Conservation (phyloP, 1,140 invertebrate species). For the Penaeus indicus region DNA sequence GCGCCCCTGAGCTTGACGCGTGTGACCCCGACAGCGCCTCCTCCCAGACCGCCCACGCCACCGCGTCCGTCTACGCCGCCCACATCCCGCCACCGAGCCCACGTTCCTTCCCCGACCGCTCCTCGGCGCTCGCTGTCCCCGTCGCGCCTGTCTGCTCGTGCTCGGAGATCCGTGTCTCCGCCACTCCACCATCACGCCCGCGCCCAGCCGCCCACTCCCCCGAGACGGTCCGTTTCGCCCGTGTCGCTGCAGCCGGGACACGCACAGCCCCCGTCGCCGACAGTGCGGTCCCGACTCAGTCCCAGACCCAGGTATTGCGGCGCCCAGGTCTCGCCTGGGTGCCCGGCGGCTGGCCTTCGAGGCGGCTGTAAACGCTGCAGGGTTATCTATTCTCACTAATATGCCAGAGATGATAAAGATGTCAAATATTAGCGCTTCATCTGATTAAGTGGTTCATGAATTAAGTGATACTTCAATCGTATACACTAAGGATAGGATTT, state of each 20-base stretch:
- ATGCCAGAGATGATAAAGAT: no score
- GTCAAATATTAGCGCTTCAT: no score
- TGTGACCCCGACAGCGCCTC: constrained; percentile 41
- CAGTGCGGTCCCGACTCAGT: constrained; percentile 26
- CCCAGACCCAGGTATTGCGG: constrained; percentile 41
- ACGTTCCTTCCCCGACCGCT: background rate
- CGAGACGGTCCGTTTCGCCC: constrained; percentile 24
- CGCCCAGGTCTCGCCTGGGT: background rate
- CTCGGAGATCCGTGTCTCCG: constrained; percentile 34
- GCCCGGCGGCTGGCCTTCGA: background rate
- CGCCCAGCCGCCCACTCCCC: constrained; percentile 27
- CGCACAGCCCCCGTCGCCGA: constrained; percentile 20
- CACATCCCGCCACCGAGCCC: background rate
- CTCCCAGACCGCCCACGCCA: constrained; percentile 43
- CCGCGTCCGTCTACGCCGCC: constrained; percentile 42
- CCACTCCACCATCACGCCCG: background rate
- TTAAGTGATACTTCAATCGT: no score
- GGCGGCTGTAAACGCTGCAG: background rate
- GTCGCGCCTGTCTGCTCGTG: background rate
- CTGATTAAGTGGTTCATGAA: no score
- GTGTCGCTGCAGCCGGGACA: background rate
- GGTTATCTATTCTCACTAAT: background rate
- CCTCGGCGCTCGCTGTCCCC: constrained; percentile 43
- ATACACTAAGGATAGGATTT: no score
- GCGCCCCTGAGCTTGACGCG: constrained; percentile 30